Evolutionary conservation across 1,140 invertebrate species (phyloP), one percentile per base, ranked within the genome.

Genomic region (Tyrophagus putrescentiae): DNA sequence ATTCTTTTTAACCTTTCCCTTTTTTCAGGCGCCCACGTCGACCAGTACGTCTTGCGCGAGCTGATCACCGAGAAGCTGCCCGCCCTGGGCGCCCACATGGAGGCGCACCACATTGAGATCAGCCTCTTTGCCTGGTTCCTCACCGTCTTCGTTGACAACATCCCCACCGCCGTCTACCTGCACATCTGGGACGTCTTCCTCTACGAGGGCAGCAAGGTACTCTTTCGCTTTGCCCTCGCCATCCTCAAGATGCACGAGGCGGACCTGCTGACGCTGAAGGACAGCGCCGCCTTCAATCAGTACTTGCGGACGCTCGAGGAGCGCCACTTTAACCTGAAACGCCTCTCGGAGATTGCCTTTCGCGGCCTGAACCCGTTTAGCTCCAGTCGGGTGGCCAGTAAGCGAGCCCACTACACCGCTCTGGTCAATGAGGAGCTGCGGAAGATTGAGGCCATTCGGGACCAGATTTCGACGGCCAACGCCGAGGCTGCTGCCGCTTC

Each of bases 51-150:
- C 18, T 42, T 67, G n/a, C 60, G 77, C 64, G 77, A 80, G 56
- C 64, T 79, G 18, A 66, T 80, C 4, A 64, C 69, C n/a, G 76
- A 78, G 25, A 79, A 79, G 65, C 61, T 79, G 39, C 77, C 78
- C 2, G 65, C 68, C 16, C 63, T 79, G 4, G 54, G 70, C 57
- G 27, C 56, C n/a, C 77, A 79, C 65, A 67, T 80, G 31, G 72
- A 76, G n/a, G 57, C 66, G 23, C 63, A 76, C 54, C 70, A 72
- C 21, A 72, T 78, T 16, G 78, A 79, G 65, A 61, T 78, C 25
- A 72, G 75, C 1, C 67, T 79, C 7, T 76, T 80, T 62, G 77
- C 75, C 66, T 79, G 78, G 78, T 79, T 79, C 68, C 66, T 79
- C 5, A 79, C 78, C 18, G 65, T 78, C 18, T 79, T 77, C 70